Conservation (phyloP, 2,113 vertebrate genomes). For the Lates calcarifer region DNA sequence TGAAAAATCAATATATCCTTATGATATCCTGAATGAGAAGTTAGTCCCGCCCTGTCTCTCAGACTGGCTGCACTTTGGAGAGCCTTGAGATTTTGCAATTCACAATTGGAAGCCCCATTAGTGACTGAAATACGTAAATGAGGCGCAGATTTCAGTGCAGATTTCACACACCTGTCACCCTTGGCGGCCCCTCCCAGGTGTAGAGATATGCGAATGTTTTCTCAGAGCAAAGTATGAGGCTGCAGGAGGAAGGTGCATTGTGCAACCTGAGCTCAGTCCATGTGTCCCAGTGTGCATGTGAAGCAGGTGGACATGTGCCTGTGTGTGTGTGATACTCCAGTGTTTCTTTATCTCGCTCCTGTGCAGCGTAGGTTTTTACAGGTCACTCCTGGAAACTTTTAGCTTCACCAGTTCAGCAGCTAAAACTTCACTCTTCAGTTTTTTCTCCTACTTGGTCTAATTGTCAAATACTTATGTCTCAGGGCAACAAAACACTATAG, state of each 20-base stretch:
- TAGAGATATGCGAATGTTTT: conserved; percentile 18
- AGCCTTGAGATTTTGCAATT: too few relatives aligned
- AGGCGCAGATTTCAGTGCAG: background rate
- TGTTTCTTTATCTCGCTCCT: conserved; percentile 22
- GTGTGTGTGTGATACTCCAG: conserved; percentile 7
- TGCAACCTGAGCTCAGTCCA: conserved; percentile 52
- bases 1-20: background rate
- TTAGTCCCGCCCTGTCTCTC: too few relatives aligned
- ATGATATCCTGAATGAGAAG: too few relatives aligned
- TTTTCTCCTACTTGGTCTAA: background rate
- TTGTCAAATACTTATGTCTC: too few relatives aligned
- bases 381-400: too few relatives aligned
- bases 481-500: too few relatives aligned
- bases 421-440: background rate
- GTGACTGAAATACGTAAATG: background rate
- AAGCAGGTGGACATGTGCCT: conserved; percentile 49
- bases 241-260: conserved; percentile 31
- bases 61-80: too few relatives aligned
- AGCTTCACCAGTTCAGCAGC: conserved; percentile 1
- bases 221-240: conserved; percentile 49
- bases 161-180: conserved; percentile 14
- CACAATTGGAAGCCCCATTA: background rate
- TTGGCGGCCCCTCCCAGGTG: background rate
- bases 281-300: conserved; percentile 45
- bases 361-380: background rate